A percentile compares a stretch with the other conserved stretches of the same genome.
These are phyloP conservation scores for Catagonus wagneri DNA, from an alignment of 2,113 vertebrate genomes.

Conservation along the genomic window DNA sequence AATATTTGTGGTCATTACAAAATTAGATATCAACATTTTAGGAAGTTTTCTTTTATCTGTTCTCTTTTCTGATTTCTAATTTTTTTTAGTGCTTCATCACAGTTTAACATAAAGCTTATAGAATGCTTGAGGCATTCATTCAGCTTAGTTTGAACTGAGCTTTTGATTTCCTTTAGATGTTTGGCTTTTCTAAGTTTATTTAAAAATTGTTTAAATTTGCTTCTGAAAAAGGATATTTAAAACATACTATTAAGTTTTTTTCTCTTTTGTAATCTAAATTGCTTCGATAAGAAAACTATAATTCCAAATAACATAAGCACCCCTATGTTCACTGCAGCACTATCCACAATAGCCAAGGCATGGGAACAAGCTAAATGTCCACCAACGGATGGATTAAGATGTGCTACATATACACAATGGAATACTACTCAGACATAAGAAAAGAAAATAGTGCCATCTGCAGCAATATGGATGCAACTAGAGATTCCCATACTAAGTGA, in stretches of 20 bases:
- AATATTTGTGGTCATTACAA: constrained; percentile 7
- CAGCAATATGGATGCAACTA: too few species aligned
- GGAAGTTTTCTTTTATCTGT: not conserved
- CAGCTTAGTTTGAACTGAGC: not conserved
- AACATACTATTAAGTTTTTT: not conserved
- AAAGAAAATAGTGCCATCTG: too few species aligned
- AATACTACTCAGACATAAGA: too few species aligned
- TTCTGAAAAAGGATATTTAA: constrained; percentile 34
- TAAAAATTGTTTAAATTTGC: not conserved
- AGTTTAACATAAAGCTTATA: not conserved
- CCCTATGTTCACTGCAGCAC: too few species aligned
- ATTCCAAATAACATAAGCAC: too few species aligned
- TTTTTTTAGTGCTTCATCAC: not conserved
- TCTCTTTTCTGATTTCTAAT: not conserved
- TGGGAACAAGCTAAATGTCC: too few species aligned
- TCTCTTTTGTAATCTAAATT: constrained; percentile 2
- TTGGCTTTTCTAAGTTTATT: not conserved
- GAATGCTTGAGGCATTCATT: not conserved
- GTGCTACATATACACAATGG: too few species aligned
- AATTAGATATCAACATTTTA: constrained; percentile 53
- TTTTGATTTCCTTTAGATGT: constrained; percentile 19
- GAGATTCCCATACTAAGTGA: too few species aligned
- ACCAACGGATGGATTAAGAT: too few species aligned
- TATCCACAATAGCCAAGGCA: too few species aligned
- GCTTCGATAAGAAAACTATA: constrained; percentile 20